Base-by-base conservation (phyloP, 2,113 vertebrate species). In the Bambusicola thoracicus region DNA sequence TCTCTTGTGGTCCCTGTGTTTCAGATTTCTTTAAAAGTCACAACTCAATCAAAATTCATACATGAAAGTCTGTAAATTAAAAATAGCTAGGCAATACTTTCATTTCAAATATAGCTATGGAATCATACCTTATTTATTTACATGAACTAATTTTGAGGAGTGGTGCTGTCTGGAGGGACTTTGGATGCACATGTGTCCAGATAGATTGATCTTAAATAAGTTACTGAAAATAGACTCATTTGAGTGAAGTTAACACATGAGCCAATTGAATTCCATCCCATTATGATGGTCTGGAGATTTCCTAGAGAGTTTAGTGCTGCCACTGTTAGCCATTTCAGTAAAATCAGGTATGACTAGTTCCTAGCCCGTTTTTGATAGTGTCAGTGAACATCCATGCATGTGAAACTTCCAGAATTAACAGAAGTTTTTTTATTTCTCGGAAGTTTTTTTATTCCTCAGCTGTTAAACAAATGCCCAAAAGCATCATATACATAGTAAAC, bases 401-500 rank as follows among this genome's bases (percentile, higher is more conserved):
- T 74, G 29, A 90, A 93, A 80, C 29, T 89, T 93, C 16, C 67
- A 94, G 44, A 95, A 82, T 69, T 81, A 49, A 85, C 58, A 89
- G 67, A 41, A 85, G 59, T n/a, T n/a, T n/a, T n/a, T n/a, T n/a
- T n/a, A n/a, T n/a, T n/a, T n/a, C n/a, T n/a, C n/a, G n/a, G n/a
- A n/a, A n/a, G n/a, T n/a, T n/a, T n/a, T n/a, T n/a, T n/a, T 93
- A 66, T 41, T 55, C 34, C 34, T 7, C 67, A 63, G 65, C 22
- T 59, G 38, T 51, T 13, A 34, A 82, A 43, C 92, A 91, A 77
- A 38, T 40, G 25, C 20, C 59, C 41, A 80, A 44, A 30, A 44
- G n/a, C 59, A 56, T 87, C 43, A 89, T 38, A 49, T 55, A 4
- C 16, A 59, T 13, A 51, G 46, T 38, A 76, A 51, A 15, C 29